phyloP scores from a whole-genome alignment of 2,888 invertebrate species.

The Parnassius glacialis region DNA sequence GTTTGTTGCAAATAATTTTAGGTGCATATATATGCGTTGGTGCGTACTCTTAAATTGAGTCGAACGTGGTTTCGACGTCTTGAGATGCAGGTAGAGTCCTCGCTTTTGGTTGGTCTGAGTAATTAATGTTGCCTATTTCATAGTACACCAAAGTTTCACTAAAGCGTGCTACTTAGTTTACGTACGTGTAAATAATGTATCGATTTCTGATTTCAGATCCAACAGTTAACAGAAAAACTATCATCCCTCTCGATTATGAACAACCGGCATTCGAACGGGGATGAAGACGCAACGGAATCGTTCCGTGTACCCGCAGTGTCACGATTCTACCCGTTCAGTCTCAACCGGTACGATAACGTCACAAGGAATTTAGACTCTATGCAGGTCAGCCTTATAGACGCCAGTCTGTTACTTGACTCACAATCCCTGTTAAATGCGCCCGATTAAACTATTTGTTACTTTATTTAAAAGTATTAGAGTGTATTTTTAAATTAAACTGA shows the following conservation, averaged over 20 bases:
- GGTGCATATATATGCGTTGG: too few relatives aligned
- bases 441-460: slow-evolving; percentile 67
- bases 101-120: too few relatives aligned
- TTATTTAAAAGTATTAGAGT: slow-evolving; percentile 1
- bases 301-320: slow-evolving; percentile 38
- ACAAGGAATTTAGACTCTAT: slow-evolving; percentile 51
- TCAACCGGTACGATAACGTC: slow-evolving; percentile 38
- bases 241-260: slow-evolving; percentile 57
- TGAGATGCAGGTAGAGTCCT: too few relatives aligned
- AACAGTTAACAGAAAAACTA: slow-evolving; percentile 59
- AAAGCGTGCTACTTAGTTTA: too few relatives aligned
- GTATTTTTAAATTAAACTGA: neutral
- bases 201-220: slow-evolving; percentile 51
- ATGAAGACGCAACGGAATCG: slow-evolving; percentile 28
- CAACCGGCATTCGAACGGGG: slow-evolving; percentile 50
- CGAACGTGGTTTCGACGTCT: too few relatives aligned
- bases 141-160: too few relatives aligned
- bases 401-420: slow-evolving; percentile 83
- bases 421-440: slow-evolving; percentile 86
- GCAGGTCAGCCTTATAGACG: slow-evolving; percentile 83
- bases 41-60: too few relatives aligned
- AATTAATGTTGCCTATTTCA: too few relatives aligned
- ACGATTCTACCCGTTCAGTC: slow-evolving; percentile 72
- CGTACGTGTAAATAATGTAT: too few relatives aligned
- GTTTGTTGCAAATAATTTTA: too few relatives aligned